Evolutionary conservation across 2,797 vertebrate genomes (phyloP), one percentile per base, ranked within the genome.

Genomic region (Notamacropus eugenii): DNA sequence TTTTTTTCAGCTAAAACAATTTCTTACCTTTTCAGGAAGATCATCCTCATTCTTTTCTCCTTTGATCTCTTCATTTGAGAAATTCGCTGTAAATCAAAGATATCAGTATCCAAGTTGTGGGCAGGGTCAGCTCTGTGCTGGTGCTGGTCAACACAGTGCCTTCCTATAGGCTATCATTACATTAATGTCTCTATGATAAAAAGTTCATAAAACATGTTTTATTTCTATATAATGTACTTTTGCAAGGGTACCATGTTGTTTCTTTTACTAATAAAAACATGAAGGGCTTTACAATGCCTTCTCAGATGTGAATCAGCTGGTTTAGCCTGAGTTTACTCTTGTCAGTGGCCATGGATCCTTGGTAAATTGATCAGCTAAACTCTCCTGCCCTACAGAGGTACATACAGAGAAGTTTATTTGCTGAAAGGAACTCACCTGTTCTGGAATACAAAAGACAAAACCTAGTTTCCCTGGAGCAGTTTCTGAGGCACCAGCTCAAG

Each of bases 81-180:
- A 90, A 93, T 57, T 46, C 54, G 50, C 98, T 99, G 98, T 93
- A 98, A 98, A 98, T 98, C 67, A 95, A 98, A 98, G 97, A 97
- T 58, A 98, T 95, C 96, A 96, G 95, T 59, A 95, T 93, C 54
- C 96, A 97, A 46, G 93, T 97, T 97, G 96, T 87, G 91, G 93
- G 96, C 31, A 5, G 93, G 19, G 40, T 40, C n/a, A 46, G 90
- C 97, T 98, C 96, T 98, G 96, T 97, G 97, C 97, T 95, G 95
- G 94, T 40, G 57, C 94, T 94, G 95, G 94, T 96, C 93, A 82
- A 57, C 0, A 56, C 90, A 94, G 90, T 34, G 93, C 52, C 40
- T 96, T 93, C 97, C 96, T 95, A 92, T 93, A 96, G 94, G 94
- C 50, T 62, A 24, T 67, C 82, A 97, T 67, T 74, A 74, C 96